Evolutionary conservation across 2,797 vertebrate genomes (phyloP).

Genomic region (Characodon lateralis): DNA sequence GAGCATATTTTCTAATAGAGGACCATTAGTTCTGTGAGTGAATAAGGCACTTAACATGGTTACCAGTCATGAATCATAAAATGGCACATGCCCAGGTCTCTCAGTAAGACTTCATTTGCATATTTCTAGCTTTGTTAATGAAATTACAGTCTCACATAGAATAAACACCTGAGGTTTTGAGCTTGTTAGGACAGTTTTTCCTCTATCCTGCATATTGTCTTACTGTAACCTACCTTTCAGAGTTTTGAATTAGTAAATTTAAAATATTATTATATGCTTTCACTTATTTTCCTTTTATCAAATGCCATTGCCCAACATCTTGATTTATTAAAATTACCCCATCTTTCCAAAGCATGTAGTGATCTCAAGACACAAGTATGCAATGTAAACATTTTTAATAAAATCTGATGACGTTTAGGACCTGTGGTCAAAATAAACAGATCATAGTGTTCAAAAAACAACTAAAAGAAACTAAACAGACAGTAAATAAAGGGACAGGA

Average conservation of each 20-base stretch:
- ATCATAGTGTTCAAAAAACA: not conserved
- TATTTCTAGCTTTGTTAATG: constrained; percentile 42
- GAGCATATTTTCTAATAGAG: not conserved
- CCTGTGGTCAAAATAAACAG: constrained; percentile 5
- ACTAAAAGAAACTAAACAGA: not conserved
- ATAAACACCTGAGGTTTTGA: constrained; percentile 8
- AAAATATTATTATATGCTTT: not conserved
- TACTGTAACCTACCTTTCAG: not conserved
- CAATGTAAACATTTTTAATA: not conserved
- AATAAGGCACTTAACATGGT: constrained; percentile 61
- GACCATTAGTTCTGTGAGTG: constrained; percentile 56
- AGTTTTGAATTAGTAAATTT: not conserved
- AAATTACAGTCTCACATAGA: constrained; percentile 26
- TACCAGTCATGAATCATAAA: constrained; percentile 64
- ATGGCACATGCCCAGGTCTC: constrained; percentile 36
- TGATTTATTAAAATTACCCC: not conserved
- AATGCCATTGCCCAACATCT: not conserved
- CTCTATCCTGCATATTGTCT: not conserved
- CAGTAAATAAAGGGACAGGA: not conserved
- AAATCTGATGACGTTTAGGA: not conserved
- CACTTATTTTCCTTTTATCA: not conserved
- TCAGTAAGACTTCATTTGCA: constrained; percentile 45
- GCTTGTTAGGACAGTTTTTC: not conserved
- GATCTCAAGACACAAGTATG: not conserved
- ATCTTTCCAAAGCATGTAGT: not conserved